Base-by-base conservation (phyloP, 2,113 vertebrate species). In the Syngnathus scovelli region DNA sequence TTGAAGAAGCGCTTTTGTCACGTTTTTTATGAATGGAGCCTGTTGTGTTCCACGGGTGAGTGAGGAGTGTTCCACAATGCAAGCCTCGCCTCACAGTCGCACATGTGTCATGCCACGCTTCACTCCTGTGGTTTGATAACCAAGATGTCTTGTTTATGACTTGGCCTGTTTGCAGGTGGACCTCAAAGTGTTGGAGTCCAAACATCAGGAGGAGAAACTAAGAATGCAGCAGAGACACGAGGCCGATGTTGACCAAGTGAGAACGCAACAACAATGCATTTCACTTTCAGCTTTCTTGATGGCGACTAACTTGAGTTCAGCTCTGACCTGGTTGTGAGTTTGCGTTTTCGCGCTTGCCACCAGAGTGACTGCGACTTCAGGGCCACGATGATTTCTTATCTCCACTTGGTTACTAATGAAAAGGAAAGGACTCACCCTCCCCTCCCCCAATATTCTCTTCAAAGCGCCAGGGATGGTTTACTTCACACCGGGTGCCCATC, bases 171-270 rank as follows among this genome's bases (percentile, higher is more conserved):
- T 73, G 48, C 87, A 98, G 95, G 77, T 88, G 70, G 92, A 94
- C 61, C 86, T 95, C 78, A 97, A 94, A 87, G 85, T 95, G 55
- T 83, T 92, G 74, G 95, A 97, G 91, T 93, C 92, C 55, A 93
- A 90, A 81, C 93, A 94, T 85, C 94, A 96, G 65, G 96, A 98
- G 85, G 96, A 96, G 78, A 97, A 92, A 63, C 92, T 98, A 73
- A 94, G 89, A 75, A 82, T 96, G 69, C 95, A 98, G 71, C 94
- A 97, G 89, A 95, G 92, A 71, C 96, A 98, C 0, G 96, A 98
- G 68, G 75, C 80, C 54, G 94, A 95, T 76, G 90, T 98, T 65
- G 94, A 98, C 78, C 96, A 98, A 93, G 97, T 96, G 88, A 82
- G 81, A 72, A 77, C 21, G 27, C 13, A 62, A 68, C 68, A 55